Evolutionary conservation across 2,888 invertebrate genomes (phyloP).

Genomic region (Parasteatoda lunata): DNA sequence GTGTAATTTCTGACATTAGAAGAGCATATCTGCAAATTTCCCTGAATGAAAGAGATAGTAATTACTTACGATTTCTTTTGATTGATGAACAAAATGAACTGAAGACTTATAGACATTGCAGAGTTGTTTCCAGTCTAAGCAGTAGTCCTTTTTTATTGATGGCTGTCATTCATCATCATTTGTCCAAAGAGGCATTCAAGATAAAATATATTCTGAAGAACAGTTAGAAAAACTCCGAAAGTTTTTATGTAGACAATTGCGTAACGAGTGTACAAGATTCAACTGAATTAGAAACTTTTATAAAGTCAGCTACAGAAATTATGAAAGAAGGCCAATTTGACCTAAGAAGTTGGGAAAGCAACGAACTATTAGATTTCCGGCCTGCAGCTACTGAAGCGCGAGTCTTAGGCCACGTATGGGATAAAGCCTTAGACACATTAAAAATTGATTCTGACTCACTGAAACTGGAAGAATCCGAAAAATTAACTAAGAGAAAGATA

Average conservation of each 20-base stretch:
- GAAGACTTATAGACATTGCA: too few relatives aligned
- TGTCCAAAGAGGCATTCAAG: too few relatives aligned
- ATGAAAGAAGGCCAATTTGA: constrained; percentile 31
- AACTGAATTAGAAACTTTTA: constrained; percentile 10
- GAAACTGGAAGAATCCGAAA: constrained; percentile 13
- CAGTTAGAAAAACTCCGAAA: not conserved
- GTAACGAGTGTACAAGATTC: constrained; percentile 8
- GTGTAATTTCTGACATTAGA: too few relatives aligned
- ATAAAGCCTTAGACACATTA: not conserved
- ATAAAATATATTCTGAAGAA: too few relatives aligned
- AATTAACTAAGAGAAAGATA: constrained; percentile 18
- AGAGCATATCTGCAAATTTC: too few relatives aligned
- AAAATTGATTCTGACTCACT: not conserved
- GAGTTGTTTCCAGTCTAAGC: too few relatives aligned
- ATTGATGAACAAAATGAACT: too few relatives aligned
- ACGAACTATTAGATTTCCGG: not conserved
- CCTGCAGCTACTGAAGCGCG: not conserved
- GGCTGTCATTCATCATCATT: too few relatives aligned
- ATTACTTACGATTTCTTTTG: too few relatives aligned
- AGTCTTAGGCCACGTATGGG: constrained; percentile 11
- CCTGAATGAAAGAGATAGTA: too few relatives aligned
- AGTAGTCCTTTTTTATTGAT: too few relatives aligned
- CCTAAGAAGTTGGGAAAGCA: constrained; percentile 17
- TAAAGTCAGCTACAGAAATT: constrained; percentile 9
- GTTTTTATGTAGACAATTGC: constrained; percentile 27